These are phyloP conservation scores for Etheostoma nigrum DNA, from an alignment of 2,797 vertebrate genomes.

Conservation along the genomic window DNA sequence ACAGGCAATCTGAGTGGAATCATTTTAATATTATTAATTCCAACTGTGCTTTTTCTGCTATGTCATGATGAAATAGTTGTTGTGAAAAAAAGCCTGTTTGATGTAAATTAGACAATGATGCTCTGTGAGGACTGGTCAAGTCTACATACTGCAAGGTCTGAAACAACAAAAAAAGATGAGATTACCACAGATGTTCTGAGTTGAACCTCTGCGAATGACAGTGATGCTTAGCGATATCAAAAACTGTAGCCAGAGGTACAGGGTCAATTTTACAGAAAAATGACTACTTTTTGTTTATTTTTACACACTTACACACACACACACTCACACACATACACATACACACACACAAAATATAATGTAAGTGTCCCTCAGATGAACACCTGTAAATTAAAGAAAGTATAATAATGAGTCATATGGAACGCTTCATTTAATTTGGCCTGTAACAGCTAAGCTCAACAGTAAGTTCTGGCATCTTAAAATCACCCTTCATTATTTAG, in stretches of 20 bases:
- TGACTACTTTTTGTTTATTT: neutral
- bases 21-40: neutral
- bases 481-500: neutral
- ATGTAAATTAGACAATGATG: neutral
- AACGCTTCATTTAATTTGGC: conserved; percentile 20
- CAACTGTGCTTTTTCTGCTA: neutral
- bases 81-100: neutral
- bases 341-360: neutral
- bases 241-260: neutral
- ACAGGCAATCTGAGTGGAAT: neutral
- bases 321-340: no score
- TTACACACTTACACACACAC: neutral
- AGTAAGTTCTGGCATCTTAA: neutral
- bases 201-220: neutral
- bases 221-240: neutral
- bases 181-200: neutral
- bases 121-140: conserved; percentile 1
- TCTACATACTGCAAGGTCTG: neutral
- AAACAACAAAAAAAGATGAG: neutral
- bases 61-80: neutral
- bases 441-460: neutral
- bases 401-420: conserved; percentile 26
- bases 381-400: conserved; percentile 1
- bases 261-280: neutral
- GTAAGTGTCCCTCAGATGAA: conserved; percentile 5